Conservation (phyloP, 2,113 vertebrate species). For the Corythornis vintsioides region DNA sequence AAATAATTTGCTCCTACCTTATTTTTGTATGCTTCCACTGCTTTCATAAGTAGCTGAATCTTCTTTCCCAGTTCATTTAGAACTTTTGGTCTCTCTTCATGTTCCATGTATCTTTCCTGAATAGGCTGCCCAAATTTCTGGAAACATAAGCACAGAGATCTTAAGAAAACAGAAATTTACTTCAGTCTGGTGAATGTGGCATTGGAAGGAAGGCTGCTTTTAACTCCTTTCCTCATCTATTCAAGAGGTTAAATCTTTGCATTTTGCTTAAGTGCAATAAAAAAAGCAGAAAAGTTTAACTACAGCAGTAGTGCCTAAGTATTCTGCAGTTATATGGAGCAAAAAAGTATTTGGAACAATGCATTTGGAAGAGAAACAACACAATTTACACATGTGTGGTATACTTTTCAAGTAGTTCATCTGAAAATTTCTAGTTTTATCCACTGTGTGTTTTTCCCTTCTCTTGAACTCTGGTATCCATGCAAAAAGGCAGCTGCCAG, state of each 20-base stretch:
- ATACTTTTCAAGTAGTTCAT: not conserved
- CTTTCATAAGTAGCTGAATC: slow-evolving; percentile 91
- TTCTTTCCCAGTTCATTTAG: slow-evolving; percentile 93
- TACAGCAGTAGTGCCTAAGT: not conserved
- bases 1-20: slow-evolving; percentile 77
- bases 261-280: not conserved
- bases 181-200: not conserved
- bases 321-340: not conserved
- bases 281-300: not conserved
- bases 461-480: not conserved
- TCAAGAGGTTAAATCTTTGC: not conserved
- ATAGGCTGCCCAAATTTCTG: slow-evolving; percentile 91
- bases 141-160: not conserved
- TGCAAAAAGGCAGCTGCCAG: not conserved
- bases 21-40: slow-evolving; percentile 88
- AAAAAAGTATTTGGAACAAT: not conserved
- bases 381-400: not conserved
- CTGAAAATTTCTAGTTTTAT: not conserved
- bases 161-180: not conserved
- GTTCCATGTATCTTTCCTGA: slow-evolving; percentile 87
- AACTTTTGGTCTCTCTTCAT: slow-evolving; percentile 90
- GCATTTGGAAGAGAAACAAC: not conserved
- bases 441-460: not conserved
- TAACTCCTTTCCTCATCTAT: not conserved
- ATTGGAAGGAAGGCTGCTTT: not conserved